Percentiles rank a stretch among this genome's conserved stretches.
Evolutionary conservation across 2,888 invertebrate species (phyloP).

Genomic region (Anodontia alba): DNA sequence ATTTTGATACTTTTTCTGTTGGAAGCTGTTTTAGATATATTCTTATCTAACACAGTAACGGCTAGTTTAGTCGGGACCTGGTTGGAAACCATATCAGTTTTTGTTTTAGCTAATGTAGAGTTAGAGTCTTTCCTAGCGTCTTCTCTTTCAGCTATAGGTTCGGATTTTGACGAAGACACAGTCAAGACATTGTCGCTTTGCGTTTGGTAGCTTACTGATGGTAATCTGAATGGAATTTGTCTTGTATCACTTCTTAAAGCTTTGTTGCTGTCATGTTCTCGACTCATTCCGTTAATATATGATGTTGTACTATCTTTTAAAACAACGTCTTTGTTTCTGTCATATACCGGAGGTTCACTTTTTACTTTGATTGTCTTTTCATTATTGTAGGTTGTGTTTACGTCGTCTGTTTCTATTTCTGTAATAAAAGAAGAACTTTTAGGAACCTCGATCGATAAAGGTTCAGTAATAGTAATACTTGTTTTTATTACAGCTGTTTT

Average conservation of each 20-base stretch:
- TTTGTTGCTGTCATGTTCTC: background rate
- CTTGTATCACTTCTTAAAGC: background rate
- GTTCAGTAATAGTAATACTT: no score
- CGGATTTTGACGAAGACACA: no score
- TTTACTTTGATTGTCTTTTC: background rate
- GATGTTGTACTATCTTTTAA: background rate
- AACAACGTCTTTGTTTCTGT: background rate
- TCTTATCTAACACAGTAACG: no score
- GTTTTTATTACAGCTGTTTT: no score
- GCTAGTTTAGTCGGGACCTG: no score
- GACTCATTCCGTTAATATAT: no score
- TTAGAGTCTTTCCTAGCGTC: background rate
- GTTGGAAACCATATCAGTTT: background rate
- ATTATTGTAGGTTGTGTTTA: background rate
- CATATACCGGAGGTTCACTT: background rate
- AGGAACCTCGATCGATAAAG: background rate
- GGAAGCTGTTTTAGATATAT: no score
- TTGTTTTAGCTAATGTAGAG: no score
- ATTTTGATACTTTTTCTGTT: no score
- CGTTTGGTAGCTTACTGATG: background rate
- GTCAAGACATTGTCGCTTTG: no score
- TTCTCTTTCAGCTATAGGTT: no score
- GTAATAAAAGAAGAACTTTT: slow-evolving; percentile 6
- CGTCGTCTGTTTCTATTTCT: background rate
- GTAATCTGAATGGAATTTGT: background rate